Conservation (phyloP, 37 sponge, comb jelly and placozoan genomes). For the Tethya wilhelma region DNA sequence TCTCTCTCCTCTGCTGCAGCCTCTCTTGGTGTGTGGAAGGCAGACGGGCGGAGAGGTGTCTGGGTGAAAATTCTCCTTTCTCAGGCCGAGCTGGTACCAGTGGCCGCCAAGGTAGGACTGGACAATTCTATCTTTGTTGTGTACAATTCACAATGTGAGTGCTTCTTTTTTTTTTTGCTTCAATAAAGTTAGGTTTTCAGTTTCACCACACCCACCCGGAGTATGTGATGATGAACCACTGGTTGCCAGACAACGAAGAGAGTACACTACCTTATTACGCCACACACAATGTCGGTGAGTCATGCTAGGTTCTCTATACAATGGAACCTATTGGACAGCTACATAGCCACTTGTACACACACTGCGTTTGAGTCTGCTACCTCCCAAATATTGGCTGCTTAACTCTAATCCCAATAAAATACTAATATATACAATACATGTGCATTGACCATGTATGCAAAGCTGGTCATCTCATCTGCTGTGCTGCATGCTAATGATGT, state of each 20-base stretch:
- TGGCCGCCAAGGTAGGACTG: slow-evolving; percentile 64
- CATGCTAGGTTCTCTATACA: neutral
- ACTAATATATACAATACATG: no score
- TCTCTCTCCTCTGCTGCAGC: slow-evolving; percentile 6
- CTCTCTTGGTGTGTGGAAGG: slow-evolving; percentile 67
- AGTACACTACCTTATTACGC: slow-evolving; percentile 83
- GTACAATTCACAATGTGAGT: neutral
- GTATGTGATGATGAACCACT: slow-evolving; percentile 74
- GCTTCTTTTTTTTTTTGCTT: neutral
- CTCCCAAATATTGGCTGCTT: neutral
- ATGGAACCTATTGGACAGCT: neutral
- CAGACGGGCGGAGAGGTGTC: slow-evolving; percentile 67
- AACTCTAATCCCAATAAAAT: no score
- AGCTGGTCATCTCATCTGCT: no score
- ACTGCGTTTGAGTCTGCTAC: neutral
- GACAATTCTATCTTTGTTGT: neutral
- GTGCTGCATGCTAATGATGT: no score
- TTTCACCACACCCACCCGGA: slow-evolving; percentile 83
- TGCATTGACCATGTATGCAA: no score
- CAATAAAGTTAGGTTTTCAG: slow-evolving; percentile 64
- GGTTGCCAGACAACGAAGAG: slow-evolving; percentile 73
- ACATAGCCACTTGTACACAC: neutral
- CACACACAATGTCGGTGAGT: slow-evolving; percentile 72
- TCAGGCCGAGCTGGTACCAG: slow-evolving; percentile 57
- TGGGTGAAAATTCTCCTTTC: slow-evolving; percentile 71